Base-by-base conservation (phyloP, 2,113 vertebrate species). In the Pachycephala philippinensis region DNA sequence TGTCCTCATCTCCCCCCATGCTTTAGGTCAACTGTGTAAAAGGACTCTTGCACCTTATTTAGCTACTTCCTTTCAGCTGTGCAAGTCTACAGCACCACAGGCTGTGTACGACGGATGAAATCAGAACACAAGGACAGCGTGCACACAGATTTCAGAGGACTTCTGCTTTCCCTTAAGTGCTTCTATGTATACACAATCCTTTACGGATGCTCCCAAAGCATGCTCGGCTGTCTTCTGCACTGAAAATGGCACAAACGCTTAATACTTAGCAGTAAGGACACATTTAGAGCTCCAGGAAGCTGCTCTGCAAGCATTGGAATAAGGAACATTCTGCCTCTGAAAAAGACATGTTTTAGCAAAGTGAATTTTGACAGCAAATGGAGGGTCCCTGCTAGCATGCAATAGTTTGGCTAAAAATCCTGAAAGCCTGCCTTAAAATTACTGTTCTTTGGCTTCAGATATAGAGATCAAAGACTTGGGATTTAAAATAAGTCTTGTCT, bases 401-500 rank as follows among this genome's bases (percentile, higher is more conserved):
- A 82, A 66, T 1, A 17, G 18, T 66, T 88, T 79, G 88, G 85
- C 86, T 93, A 86, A 95, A 94, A 92, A 80, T 35, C 66, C 42
- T 28, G 78, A 72, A 92, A 93, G 63, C 42, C 37, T 81, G 50
- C n/a, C 28, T 91, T 92, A 50, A 88, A 94, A 88, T 45, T 42
- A 69, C 54, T 61, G 50, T 68, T 71, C 40, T 72, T 87, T 69
- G 53, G 82, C 88, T 97, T 83, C 50, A 69, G 85, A 80, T 64
- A 84, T 64, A 93, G 80, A 83, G 37, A 87, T 87, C 87, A 83
- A 85, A 94, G 82, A 33, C 50, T 85, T 52, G 24, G 31, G 57
- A 76, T 85, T 95, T 88, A 95, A 97, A 95, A 88, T 85, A 93
- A 95, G 59, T 64, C 78, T 87, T 91, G 61, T 82, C 96, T 89